These are phyloP conservation scores for Lepidurus couesii DNA, from an alignment of 1,140 invertebrate species.

Conservation along the genomic window DNA sequence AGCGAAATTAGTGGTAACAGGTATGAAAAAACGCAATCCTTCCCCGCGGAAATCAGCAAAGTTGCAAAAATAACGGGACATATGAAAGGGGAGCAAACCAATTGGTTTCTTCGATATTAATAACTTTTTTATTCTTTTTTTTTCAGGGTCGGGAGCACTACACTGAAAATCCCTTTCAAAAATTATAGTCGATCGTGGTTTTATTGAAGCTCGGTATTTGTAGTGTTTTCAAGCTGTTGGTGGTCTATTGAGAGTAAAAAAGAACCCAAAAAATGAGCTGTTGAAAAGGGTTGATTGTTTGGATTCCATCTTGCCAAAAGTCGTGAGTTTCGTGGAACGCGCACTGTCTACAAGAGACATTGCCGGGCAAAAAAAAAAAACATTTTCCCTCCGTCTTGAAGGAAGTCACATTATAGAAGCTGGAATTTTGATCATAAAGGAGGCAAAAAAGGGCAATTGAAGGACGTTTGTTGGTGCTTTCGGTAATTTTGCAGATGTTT, in stretches of 20 bases:
- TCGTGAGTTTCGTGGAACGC: conserved; percentile 4
- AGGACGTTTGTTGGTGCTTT: neutral
- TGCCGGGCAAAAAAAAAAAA: neutral
- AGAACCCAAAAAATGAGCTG: neutral
- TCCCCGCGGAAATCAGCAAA: too few species aligned
- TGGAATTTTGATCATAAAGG: neutral
- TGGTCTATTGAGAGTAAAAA: neutral
- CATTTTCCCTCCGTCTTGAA: neutral
- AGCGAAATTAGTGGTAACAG: too few species aligned
- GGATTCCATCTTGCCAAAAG: neutral
- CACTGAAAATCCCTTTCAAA: neutral
- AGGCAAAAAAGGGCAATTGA: neutral
- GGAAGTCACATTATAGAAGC: neutral
- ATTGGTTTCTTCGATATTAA: neutral
- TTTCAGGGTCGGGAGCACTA: too few species aligned
- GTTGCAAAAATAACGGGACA: too few species aligned
- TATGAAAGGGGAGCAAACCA: too few species aligned
- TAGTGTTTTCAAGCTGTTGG: neutral
- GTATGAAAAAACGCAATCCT: too few species aligned
- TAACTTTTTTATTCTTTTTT: neutral
- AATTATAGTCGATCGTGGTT: neutral
- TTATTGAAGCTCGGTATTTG: neutral
- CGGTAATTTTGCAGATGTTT: conserved; percentile 13
- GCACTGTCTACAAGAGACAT: neutral
- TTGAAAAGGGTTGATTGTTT: conserved; percentile 8